Evolutionary conservation across 2,888 invertebrate genomes (phyloP), one percentile per base, ranked within the genome.

Genomic region (Cryptophagus acutangulus): DNA sequence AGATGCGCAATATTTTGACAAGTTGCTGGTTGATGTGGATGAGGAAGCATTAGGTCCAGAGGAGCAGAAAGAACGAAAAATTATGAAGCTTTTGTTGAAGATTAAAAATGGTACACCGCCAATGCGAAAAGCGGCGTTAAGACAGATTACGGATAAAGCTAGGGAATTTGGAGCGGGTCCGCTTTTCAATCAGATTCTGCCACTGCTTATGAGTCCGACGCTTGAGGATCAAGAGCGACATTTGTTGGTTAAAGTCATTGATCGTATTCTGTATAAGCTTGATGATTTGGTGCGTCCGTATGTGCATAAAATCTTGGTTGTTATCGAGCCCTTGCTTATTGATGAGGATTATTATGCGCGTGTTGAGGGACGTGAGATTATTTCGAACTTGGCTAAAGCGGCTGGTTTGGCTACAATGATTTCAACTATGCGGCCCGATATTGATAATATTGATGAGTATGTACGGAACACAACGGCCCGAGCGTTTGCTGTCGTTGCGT

Each of bases 291-390:
- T 99, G 16, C 82, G 99, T 48, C 99, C 99, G 0, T 99, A 99
- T 62, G 99, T 99, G 1, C 99, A 99, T 74, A 99, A 99, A 79
- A 99, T 99, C 66, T 78, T 99, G 48, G 99, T 99, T 10, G 99
- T 99, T 2, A 99, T 99, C 66, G 99, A 99, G 72, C 99, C 99
- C 0, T 74, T 99, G 47, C 75, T 99, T 26, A 99, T 99, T 66
- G 99, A 99, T 69, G 99, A 99, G 77, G 99, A 99, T 71, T 99
- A 99, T 72, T 99, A 99, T 68, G 99, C 99, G 16, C 87, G 99
- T 66, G 99, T 99, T 5, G 99, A 99, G 71, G 99, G 97, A 53
- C 80, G 99, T 62, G 99, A 99, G 72, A 99, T 99, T 57, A 99
- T 99, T 63, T 96, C 95, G 0, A 99, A 99, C 71, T 75, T 99